Conservation (phyloP, 2,888 invertebrate genomes). For the Aethes cnicana region DNA sequence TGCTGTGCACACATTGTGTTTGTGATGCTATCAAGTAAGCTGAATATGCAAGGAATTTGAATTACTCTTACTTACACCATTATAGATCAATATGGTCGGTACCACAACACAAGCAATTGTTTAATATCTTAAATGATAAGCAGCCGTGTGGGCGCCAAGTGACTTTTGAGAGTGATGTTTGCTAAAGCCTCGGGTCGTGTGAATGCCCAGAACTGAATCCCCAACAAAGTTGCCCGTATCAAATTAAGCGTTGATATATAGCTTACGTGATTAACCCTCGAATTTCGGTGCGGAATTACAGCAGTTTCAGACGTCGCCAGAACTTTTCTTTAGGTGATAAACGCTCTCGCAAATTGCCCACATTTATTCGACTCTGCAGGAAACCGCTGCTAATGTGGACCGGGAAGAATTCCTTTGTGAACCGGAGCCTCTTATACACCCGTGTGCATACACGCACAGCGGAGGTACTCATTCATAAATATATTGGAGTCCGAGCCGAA, state of each 20-base stretch:
- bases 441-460: conserved; percentile 37
- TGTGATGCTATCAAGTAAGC: too few relatives aligned
- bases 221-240: conserved; percentile 62
- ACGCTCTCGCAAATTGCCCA: conserved; percentile 76
- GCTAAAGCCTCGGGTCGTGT: conserved; percentile 39
- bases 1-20: conserved; percentile 1
- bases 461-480: conserved; percentile 53
- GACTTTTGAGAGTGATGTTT: conserved; percentile 39
- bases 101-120: too few relatives aligned
- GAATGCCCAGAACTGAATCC: conserved; percentile 45
- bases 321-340: conserved; percentile 80
- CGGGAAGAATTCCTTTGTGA: conserved; percentile 57
- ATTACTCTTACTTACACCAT: too few relatives aligned
- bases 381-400: conserved; percentile 67
- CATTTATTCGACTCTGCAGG: conserved; percentile 70
- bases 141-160: conserved; percentile 27
- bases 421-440: conserved; percentile 37
- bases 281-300: conserved; percentile 68
- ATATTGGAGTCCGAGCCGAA: conserved; percentile 55
- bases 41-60: too few relatives aligned
- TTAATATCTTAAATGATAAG: too few relatives aligned
- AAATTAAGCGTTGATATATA: conserved; percentile 70
- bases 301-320: conserved; percentile 70
- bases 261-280: conserved; percentile 70
- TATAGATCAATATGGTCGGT: too few relatives aligned